Evolutionary conservation across 2,797 vertebrate species (phyloP).

Genomic region (Eospalax fontanierii): DNA sequence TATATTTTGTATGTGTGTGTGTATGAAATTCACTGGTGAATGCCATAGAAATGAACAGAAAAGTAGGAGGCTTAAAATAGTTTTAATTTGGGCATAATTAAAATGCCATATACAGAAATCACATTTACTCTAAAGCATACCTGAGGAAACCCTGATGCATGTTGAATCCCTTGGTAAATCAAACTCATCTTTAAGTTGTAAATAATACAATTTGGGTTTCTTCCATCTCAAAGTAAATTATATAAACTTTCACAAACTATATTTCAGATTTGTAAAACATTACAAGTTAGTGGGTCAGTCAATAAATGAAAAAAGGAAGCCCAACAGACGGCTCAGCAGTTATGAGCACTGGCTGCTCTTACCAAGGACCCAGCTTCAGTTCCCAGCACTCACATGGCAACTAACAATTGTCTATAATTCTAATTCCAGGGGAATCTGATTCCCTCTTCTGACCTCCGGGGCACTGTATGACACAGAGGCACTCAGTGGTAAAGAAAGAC

Average conservation of each 20-base stretch:
- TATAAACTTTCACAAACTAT: conserved; percentile 7
- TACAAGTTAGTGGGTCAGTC: background rate
- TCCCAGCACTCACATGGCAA: too few species aligned
- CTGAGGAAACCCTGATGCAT: background rate
- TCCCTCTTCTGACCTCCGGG: too few species aligned
- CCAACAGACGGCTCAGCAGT: too few species aligned
- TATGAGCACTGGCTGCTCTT: too few species aligned
- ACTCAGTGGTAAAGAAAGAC: too few species aligned
- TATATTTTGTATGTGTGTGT: background rate
- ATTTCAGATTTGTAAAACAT: conserved; percentile 1
- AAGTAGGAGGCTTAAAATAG: background rate
- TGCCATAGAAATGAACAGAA: conserved; percentile 26
- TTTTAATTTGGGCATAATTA: conserved; percentile 1
- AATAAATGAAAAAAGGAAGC: background rate
- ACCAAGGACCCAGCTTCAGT: too few species aligned
- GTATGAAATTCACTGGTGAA: background rate
- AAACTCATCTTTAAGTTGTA: background rate
- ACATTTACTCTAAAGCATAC: background rate
- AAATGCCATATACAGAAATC: conserved; percentile 30
- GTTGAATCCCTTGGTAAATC: background rate
- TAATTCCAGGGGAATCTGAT: too few species aligned
- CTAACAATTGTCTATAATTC: too few species aligned
- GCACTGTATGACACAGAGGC: too few species aligned
- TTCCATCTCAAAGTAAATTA: background rate
- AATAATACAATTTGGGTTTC: background rate